phyloP scores from a whole-genome alignment of 1,140 invertebrate genomes.

The Pachyrhynchus sulphureomaculatus region DNA sequence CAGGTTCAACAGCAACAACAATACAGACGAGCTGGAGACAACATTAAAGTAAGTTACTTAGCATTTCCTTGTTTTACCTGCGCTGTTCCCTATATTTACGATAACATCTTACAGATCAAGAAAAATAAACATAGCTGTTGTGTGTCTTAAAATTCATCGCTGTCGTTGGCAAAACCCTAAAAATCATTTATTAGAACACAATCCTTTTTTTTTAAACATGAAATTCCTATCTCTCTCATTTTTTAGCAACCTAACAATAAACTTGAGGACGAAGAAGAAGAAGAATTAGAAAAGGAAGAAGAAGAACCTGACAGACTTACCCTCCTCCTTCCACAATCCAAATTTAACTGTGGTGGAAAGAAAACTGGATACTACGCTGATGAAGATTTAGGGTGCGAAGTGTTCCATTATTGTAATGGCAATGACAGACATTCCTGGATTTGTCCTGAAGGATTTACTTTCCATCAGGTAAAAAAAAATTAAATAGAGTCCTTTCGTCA shows the following conservation, averaged over 20 bases:
- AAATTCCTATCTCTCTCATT: no score
- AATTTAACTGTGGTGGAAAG: slow-evolving; percentile 76
- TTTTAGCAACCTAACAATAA: slow-evolving; percentile 10
- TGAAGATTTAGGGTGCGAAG: slow-evolving; percentile 83
- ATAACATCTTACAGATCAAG: no score
- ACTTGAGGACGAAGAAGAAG: slow-evolving; percentile 23
- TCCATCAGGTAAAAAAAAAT: slow-evolving; percentile 72
- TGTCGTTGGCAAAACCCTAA: no score
- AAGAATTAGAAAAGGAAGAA: slow-evolving; percentile 71
- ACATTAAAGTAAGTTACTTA: slow-evolving; percentile 12
- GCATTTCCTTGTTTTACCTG: no score
- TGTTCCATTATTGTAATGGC: slow-evolving; percentile 93
- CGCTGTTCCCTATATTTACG: no score
- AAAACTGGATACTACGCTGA: slow-evolving; percentile 91
- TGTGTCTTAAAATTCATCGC: no score
- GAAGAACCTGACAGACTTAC: slow-evolving; percentile 83
- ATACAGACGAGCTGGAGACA: slow-evolving; percentile 19
- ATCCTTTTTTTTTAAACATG: no score
- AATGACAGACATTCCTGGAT: slow-evolving; percentile 90
- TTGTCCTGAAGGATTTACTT: slow-evolving; percentile 87
- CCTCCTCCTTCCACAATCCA: slow-evolving; percentile 76
- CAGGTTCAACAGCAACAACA: slow-evolving; percentile 18
- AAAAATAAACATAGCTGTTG: no score
- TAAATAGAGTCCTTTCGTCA: not conserved
- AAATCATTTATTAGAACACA: no score